phyloP scores from a whole-genome alignment of 1,140 invertebrate genomes.

The Brachystomella parvula region DNA sequence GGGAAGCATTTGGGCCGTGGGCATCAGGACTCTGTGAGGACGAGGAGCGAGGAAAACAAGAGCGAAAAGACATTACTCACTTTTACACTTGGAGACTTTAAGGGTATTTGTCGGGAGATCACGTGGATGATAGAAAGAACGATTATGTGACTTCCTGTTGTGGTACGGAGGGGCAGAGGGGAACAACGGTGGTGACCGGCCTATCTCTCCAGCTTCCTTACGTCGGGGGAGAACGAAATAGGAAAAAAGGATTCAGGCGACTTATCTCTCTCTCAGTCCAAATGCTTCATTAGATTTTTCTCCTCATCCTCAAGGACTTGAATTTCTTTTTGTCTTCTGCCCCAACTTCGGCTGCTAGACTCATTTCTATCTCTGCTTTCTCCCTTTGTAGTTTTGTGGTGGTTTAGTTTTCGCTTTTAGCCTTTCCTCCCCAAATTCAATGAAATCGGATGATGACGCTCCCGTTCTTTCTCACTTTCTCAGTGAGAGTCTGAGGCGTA shows the following conservation, averaged over 20 bases:
- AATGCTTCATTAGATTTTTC: constrained; percentile 36
- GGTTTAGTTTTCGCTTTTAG: not conserved
- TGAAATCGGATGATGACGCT: constrained; percentile 8
- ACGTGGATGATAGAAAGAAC: no score
- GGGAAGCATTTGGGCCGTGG: no score
- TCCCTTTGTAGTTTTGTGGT: not conserved
- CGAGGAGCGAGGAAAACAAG: constrained; percentile 9
- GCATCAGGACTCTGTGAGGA: no score
- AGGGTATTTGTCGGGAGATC: no score
- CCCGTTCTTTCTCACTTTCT: not conserved
- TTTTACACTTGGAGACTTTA: constrained; percentile 9
- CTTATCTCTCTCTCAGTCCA: constrained; percentile 32
- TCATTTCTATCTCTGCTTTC: constrained; percentile 4
- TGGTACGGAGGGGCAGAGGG: no score
- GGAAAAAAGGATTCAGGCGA: constrained; percentile 2
- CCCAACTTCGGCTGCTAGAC: not conserved
- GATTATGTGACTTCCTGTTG: no score
- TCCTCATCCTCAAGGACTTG: constrained; percentile 8
- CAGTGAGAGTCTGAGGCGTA: not conserved
- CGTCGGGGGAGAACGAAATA: not conserved
- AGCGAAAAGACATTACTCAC: constrained; percentile 2
- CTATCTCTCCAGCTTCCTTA: not conserved
- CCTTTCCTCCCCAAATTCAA: not conserved
- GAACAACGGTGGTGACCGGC: no score
- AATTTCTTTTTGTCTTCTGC: constrained; percentile 1